These are phyloP conservation scores for Numenius phaeopus DNA, from an alignment of 2,797 vertebrate genomes.

Conservation along the genomic window DNA sequence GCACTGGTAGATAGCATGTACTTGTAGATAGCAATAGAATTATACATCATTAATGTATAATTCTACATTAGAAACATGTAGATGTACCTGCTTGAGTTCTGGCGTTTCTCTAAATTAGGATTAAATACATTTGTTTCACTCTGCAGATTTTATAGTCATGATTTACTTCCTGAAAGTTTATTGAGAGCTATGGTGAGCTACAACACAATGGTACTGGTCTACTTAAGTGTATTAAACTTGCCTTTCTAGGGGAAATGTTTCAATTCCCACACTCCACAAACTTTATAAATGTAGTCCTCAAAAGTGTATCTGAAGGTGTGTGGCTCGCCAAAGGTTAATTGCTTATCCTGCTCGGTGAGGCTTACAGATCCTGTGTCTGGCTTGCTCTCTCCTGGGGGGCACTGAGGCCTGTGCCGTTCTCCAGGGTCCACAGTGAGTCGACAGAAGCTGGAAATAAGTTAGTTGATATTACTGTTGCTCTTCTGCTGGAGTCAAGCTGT, in stretches of 20 bases:
- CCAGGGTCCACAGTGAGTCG: not conserved
- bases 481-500: not conserved
- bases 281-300: not conserved
- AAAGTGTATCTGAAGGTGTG: conserved; percentile 7
- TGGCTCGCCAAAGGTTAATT: conserved; percentile 62
- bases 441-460: not conserved
- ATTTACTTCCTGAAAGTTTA: not conserved
- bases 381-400: not conserved
- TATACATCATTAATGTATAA: not conserved
- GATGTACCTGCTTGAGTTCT: not conserved
- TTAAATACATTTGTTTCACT: not conserved
- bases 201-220: not conserved
- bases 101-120: not conserved
- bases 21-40: not conserved
- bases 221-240: not conserved
- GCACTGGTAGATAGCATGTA: not conserved
- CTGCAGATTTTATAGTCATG: not conserved
- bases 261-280: conserved; percentile 22
- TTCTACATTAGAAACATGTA: not conserved
- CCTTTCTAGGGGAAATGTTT: not conserved
- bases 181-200: not conserved
- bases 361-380: not conserved
- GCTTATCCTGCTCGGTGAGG: conserved; percentile 22
- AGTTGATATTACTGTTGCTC: not conserved
- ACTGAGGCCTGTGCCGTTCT: not conserved